Evolutionary conservation across 2,888 invertebrate species (phyloP), one percentile per base, ranked within the genome.

Genomic region (Camptogramma bilineatum): DNA sequence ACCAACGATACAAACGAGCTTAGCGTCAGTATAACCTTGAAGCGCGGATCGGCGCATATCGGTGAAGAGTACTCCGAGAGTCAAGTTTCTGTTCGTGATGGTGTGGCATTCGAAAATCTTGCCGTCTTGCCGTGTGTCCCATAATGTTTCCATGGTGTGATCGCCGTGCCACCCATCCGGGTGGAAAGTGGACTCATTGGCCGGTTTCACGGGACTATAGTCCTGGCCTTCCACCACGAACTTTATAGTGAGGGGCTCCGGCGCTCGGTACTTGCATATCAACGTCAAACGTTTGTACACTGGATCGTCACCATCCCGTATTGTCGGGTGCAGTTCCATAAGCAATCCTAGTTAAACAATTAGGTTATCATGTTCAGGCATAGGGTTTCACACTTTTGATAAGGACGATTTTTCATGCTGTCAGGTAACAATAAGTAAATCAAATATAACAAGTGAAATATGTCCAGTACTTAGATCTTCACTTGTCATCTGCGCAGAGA

Each of bases 291-390:
- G 80, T 62, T 74, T 74, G 19, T 73, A 71, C 10, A 75, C 69
- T 64, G 78, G 71, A 42, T 75, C 65, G 42, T 72, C 68, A 54
- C 72, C 75, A 56, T 86, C 83, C 66, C 80, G 77, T 67, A 91
- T 82, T 64, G 81, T 83, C 50, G 91, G 90, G 64, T 87, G 88
- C 21, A 91, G 86, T 87, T 91, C 91, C 91, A 91, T 91, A 67
- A 89, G 74, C 73, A 91, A 79, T 72, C 90, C 91, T 91, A 88
- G 28, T 28, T 73, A 64, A 69, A 64, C 57, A 73, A 73, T 69
- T 72, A 46, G 48, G 58, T 71, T 66, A 56, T 68, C 64, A 62
- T 42, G 48, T 64, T 70, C 39, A 50, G 17, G 19, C 39, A 13
- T 39, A 4, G 39, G 3, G 10, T 13, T 39, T 13, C n/a, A n/a